Evolutionary conservation across 2,113 vertebrate genomes (phyloP).

Genomic region (Colinus virginianus): DNA sequence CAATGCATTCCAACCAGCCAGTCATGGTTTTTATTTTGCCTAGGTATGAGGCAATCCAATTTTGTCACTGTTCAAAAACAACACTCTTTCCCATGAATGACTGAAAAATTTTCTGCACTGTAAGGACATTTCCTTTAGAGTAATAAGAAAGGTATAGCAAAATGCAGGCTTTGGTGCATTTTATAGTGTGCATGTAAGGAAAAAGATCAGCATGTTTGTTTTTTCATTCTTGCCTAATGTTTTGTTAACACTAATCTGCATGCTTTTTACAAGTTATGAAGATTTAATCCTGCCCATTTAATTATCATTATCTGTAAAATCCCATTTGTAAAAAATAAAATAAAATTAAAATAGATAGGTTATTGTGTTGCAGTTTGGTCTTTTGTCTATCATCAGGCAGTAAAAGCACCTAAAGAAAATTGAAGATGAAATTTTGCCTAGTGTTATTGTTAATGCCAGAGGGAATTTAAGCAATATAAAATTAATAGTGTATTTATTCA

Average conservation of each 20-base stretch:
- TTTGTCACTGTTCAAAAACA: background rate
- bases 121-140: background rate
- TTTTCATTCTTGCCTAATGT: background rate
- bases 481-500: background rate
- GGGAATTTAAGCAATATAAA: slow-evolving; percentile 21
- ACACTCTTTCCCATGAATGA: fast-evolving
- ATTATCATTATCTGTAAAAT: background rate
- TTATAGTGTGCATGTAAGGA: background rate
- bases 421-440: slow-evolving; percentile 1
- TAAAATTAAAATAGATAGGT: background rate
- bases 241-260: background rate
- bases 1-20: background rate
- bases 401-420: slow-evolving; percentile 34
- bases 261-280: background rate
- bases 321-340: background rate
- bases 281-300: background rate
- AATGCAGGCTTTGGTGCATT: background rate
- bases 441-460: background rate
- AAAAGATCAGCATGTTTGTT: background rate
- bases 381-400: background rate
- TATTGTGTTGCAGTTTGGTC: background rate
- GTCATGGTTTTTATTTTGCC: background rate
- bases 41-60: background rate
- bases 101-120: background rate
- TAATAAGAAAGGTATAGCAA: background rate